Evolutionary conservation across 2,797 vertebrate genomes (phyloP).

Genomic region (Pantherophis alleghaniensis): DNA sequence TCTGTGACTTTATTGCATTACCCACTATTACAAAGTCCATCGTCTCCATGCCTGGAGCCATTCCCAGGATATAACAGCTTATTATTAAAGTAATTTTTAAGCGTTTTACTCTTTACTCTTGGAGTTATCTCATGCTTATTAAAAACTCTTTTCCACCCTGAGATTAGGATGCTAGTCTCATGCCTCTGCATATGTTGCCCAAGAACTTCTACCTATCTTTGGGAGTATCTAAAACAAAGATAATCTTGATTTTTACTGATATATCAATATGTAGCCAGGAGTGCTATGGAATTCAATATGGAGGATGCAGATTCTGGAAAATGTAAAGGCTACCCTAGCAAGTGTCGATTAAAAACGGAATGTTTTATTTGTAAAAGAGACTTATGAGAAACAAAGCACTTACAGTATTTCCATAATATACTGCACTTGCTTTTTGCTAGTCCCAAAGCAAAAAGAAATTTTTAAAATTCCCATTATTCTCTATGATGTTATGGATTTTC

Average conservation of each 20-base stretch:
- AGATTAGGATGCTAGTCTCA: neutral
- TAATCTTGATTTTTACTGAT: neutral
- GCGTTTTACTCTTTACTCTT: neutral
- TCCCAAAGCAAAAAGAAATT: rapidly evolving
- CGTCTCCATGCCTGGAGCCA: too few relatives aligned
- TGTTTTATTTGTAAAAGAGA: neutral
- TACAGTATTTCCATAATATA: neutral
- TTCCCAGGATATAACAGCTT: neutral
- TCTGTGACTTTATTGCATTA: neutral
- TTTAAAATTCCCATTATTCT: neutral
- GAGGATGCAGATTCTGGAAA: neutral
- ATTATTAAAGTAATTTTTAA: neutral
- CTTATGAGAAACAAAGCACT: neutral
- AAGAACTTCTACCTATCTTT: neutral
- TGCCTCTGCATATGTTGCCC: neutral
- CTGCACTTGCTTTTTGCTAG: rapidly evolving
- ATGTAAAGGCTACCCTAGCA: neutral
- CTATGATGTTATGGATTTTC: neutral
- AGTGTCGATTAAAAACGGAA: neutral
- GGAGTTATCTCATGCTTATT: neutral
- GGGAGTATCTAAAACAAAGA: neutral
- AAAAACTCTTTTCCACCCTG: neutral
- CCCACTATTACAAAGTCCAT: neutral
- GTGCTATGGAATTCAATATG: too few relatives aligned
- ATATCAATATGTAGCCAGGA: neutral